Percentiles rank a stretch among this genome's conserved stretches.
Conservation (phyloP, 2,888 invertebrate genomes). For the Napeogenes inachia region DNA sequence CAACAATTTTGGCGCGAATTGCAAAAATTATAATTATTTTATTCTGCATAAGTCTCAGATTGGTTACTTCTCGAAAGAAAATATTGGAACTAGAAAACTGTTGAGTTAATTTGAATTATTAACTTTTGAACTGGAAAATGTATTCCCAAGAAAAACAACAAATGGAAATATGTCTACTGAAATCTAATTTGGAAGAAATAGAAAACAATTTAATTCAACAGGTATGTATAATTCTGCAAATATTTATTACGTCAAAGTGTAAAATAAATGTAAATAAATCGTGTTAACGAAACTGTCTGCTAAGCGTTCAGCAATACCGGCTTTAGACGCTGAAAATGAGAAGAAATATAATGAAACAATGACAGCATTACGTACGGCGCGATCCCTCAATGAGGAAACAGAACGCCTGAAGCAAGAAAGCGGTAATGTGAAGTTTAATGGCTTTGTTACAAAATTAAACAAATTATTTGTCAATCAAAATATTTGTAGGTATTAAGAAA, state of each 20-base stretch:
- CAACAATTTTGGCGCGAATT: too few relatives aligned
- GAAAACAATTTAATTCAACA: constrained; percentile 53
- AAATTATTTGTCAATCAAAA: too few relatives aligned
- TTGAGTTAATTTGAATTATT: background rate
- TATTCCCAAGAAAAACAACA: constrained; percentile 59
- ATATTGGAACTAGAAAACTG: too few relatives aligned
- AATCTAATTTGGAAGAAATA: constrained; percentile 58
- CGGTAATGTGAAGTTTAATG: constrained; percentile 4
- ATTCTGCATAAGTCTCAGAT: too few relatives aligned
- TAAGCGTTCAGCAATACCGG: constrained; percentile 51
- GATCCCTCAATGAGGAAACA: constrained; percentile 46
- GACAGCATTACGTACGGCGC: constrained; percentile 43
- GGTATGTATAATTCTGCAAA: constrained; percentile 37
- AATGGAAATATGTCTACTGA: constrained; percentile 59
- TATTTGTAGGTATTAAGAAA: too few relatives aligned
- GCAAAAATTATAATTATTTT: too few relatives aligned
- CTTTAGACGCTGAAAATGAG: constrained; percentile 54
- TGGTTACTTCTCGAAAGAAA: too few relatives aligned
- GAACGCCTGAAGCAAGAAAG: constrained; percentile 34
- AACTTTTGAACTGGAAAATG: constrained; percentile 38
- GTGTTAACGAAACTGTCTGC: constrained; percentile 8
- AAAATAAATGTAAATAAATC: background rate
- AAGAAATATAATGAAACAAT: constrained; percentile 50
- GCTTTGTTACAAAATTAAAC: background rate
- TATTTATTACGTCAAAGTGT: background rate